Evolutionary conservation across 2,888 invertebrate genomes (phyloP), one percentile per base, ranked within the genome.

Genomic region (Polydrusus pterygomalis): DNA sequence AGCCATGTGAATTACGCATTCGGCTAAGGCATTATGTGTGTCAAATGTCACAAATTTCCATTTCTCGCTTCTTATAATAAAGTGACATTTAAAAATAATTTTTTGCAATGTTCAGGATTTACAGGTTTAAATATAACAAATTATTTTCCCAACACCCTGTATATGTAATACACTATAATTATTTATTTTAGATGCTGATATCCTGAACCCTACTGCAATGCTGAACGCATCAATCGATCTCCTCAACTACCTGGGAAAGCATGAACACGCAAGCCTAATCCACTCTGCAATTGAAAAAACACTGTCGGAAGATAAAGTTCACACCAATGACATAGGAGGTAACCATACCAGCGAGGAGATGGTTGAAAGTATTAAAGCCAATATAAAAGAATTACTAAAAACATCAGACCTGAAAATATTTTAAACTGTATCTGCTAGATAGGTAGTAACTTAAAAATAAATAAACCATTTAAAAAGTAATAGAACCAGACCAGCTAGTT

Each of bases 181-280:
- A 25, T 20, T 38, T 60, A 20, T 70, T 75, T 15, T 47, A 70
- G 98, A 98, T 67, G 97, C 96, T 87, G 97, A 98, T 87, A 90
- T 96, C 68, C 98, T 98, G 0, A 99, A 99, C 88, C 99, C 98
- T 0, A 92, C 97, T 30, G 98, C 98, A 0, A 97, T 99, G 96
- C 90, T 99, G 79, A 96, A 96, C 87, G 97, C 98, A 0, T 79
- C 81, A 0, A 79, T 81, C n/a, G 79, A 82, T 73, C 76, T 84
- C 68, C 71, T 84, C n/a, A 51, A 78, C 54, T 80, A 83, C 68
- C 60, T 84, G 47, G 80, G 80, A 8, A 79, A 79, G 65, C 38
- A 78, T 13, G 25, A 77, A 11, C 78, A 82, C 51, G 84, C 82
- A 15, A 51, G 77, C 18, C 15, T 81, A 17, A 83, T 84, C 8